These are phyloP conservation scores for Drosophila auraria DNA, from an alignment of 1,140 invertebrate species.

Conservation along the genomic window DNA sequence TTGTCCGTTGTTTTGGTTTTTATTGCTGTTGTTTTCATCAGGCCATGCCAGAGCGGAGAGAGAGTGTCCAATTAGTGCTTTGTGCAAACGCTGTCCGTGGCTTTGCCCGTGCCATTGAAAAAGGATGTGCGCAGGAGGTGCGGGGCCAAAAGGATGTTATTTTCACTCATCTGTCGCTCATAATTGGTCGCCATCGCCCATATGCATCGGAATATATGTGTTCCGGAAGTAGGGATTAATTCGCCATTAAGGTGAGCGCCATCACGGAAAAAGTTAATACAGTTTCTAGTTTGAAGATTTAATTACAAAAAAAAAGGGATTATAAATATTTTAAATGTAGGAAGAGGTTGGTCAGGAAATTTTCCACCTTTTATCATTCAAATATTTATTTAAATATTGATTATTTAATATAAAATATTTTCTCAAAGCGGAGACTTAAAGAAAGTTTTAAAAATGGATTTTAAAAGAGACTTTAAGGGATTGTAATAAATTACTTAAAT, in stretches of 20 bases:
- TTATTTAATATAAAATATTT: too few relatives aligned
- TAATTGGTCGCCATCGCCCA: neutral
- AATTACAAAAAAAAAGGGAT: too few relatives aligned
- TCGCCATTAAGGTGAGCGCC: too few relatives aligned
- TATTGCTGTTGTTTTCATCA: slow-evolving; percentile 10
- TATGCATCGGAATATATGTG: neutral
- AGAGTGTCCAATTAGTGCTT: slow-evolving; percentile 42
- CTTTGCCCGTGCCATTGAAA: slow-evolving; percentile 5
- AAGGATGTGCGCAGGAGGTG: neutral
- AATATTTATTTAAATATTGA: too few relatives aligned
- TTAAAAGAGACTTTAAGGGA: too few relatives aligned
- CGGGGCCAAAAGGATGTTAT: neutral
- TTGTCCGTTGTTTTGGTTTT: neutral
- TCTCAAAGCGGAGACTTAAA: too few relatives aligned
- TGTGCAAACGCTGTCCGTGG: slow-evolving; percentile 23
- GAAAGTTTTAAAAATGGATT: too few relatives aligned
- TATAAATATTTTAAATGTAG: too few relatives aligned
- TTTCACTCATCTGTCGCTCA: slow-evolving; percentile 8
- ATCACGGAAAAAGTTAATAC: neutral
- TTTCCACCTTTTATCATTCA: too few relatives aligned
- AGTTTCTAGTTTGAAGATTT: neutral
- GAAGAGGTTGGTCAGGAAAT: too few relatives aligned
- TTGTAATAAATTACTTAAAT: too few relatives aligned
- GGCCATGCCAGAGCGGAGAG: slow-evolving; percentile 17
- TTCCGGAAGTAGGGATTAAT: neutral